Conservation (phyloP, 2,797 vertebrate species). For the Lithobates pipiens region DNA sequence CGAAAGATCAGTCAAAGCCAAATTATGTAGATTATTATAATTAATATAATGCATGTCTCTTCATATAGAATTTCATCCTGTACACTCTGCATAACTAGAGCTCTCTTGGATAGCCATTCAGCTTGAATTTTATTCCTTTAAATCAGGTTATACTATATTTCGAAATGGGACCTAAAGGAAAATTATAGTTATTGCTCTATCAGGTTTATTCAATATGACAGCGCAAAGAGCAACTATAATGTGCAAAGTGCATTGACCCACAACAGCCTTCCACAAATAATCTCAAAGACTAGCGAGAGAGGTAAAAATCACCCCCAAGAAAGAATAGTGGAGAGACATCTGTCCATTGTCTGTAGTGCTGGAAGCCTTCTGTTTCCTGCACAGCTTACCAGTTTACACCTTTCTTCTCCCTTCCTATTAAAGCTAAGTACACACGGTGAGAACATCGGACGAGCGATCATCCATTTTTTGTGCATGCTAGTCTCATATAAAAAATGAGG, state of each 20-base stretch:
- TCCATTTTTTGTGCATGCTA: no score
- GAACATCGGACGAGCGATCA: no score
- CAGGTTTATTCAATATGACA: background rate
- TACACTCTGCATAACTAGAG: no score
- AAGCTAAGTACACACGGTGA: no score
- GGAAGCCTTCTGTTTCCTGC: background rate
- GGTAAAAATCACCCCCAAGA: background rate
- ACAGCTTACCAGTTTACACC: background rate
- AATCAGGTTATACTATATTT: no score
- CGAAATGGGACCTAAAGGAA: background rate
- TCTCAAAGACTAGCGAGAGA: background rate
- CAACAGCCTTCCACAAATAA: background rate
- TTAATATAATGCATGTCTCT: background rate
- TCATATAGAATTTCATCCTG: background rate
- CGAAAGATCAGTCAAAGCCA: background rate
- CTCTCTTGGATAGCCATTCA: no score
- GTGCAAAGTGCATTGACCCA: background rate
- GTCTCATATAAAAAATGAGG: no score
- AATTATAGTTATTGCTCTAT: background rate
- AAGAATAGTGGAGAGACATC: background rate
- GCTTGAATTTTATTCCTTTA: no score
- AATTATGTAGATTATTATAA: background rate
- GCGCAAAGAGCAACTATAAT: background rate
- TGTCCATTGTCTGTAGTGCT: background rate
- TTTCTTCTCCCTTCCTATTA: no score